phyloP scores from a whole-genome alignment of 2,888 invertebrate genomes.

The Agonopterix subpropinquella region DNA sequence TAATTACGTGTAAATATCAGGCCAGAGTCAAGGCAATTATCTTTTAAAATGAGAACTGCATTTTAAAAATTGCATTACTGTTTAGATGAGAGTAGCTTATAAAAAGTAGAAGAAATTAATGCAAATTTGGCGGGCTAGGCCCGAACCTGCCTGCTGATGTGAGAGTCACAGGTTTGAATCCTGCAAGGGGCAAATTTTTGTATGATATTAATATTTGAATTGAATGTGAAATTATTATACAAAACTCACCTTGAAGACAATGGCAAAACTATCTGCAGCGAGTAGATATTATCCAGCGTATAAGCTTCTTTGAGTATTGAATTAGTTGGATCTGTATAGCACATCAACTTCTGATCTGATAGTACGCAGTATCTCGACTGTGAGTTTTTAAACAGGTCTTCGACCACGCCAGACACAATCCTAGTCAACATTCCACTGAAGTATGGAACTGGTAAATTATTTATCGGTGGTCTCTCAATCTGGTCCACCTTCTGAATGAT shows the following conservation, averaged over 20 bases:
- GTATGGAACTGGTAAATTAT: slow-evolving; percentile 58
- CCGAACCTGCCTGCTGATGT: neutral
- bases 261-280: slow-evolving; percentile 78
- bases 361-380: slow-evolving; percentile 83
- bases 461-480: slow-evolving; percentile 72
- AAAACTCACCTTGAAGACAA: slow-evolving; percentile 56
- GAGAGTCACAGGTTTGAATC: neutral
- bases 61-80: too few relatives aligned
- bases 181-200: neutral
- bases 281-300: slow-evolving; percentile 78
- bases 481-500: slow-evolving; percentile 32
- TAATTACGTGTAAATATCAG: too few relatives aligned
- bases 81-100: too few relatives aligned
- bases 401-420: slow-evolving; percentile 77
- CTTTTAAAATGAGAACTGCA: too few relatives aligned
- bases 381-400: slow-evolving; percentile 84
- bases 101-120: too few relatives aligned
- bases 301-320: slow-evolving; percentile 82
- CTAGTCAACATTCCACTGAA: slow-evolving; percentile 79
- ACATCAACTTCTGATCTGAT: slow-evolving; percentile 82
- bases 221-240: neutral
- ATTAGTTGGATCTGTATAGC: slow-evolving; percentile 83
- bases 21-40: too few relatives aligned
- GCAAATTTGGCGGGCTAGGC: neutral
- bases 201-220: neutral